Base-by-base conservation (phyloP, 2,888 invertebrate genomes). In the Plutella xylostella region DNA sequence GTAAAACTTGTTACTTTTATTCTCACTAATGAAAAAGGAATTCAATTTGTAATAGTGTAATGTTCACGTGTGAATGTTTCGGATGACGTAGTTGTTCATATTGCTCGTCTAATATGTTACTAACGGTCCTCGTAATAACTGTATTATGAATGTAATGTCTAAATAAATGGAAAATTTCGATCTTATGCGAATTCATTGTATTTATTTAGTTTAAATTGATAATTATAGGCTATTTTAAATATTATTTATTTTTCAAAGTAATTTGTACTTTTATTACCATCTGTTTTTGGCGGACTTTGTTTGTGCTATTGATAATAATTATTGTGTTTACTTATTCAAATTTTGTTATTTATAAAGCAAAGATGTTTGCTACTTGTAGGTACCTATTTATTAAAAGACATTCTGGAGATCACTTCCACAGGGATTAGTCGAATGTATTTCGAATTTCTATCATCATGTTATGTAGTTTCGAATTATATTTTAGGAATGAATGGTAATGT, bases 191-290 rank as follows among this genome's bases (percentile, higher is more conserved):
- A 68, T 15, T 25, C 49, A 46, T 46, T 46, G 63, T 64, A 53
- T 67, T 63, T 66, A 59, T 65, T 73, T 41, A 69, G n/a, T n/a
- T n/a, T n/a, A 64, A 65, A 62, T 63, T 65, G 66, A 63, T 60
- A 65, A 46, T 64, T 57, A 57, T 69, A 68, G 63, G 63, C 60
- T 68, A 54, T 53, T 60, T n/a, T n/a, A n/a, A 21, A 42, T 21
- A 63, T 66, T 70, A 72, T 72, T 78, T 72, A 68, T 76, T 74
- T 66, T 45, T n/a, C n/a, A n/a, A n/a, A n/a, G n/a, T n/a, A n/a
- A n/a, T n/a, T n/a, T n/a, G n/a, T n/a, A n/a, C n/a, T n/a, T n/a
- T n/a, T n/a, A n/a, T n/a, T n/a, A n/a, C n/a, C n/a, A n/a, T n/a
- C n/a, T n/a, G n/a, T n/a, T n/a, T n/a, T n/a, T n/a, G n/a, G n/a